These are phyloP conservation scores for Agelastica alni DNA, from an alignment of 2,888 invertebrate genomes.

Conservation along the genomic window DNA sequence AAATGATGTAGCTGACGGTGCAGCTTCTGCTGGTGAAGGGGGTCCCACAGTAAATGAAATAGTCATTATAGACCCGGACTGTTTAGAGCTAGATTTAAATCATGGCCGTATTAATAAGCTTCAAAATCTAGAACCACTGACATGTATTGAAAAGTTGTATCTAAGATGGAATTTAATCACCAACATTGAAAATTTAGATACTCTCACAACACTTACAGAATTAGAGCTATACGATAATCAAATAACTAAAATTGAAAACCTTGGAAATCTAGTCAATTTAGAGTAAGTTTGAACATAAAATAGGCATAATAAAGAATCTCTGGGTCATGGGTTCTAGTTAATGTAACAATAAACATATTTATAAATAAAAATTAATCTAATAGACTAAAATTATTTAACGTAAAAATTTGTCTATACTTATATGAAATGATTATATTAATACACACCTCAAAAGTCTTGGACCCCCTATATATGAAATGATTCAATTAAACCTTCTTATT, in stretches of 20 bases:
- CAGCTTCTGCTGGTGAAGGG: slow-evolving; percentile 13
- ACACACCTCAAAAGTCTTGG: no score
- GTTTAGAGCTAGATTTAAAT: slow-evolving; percentile 82
- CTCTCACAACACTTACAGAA: slow-evolving; percentile 77
- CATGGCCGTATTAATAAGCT: slow-evolving; percentile 85
- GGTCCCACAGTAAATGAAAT: slow-evolving; percentile 61
- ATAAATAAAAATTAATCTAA: no score
- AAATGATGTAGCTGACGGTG: slow-evolving; percentile 13
- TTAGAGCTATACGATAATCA: slow-evolving; percentile 98
- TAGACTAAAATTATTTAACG: no score
- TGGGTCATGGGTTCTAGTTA: no score
- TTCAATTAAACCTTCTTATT: no score
- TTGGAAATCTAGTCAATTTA: slow-evolving; percentile 84
- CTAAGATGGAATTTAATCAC: slow-evolving; percentile 95
- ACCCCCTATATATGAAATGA: no score
- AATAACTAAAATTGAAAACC: slow-evolving; percentile 87
- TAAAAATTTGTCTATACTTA: background rate
- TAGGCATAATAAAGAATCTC: no score
- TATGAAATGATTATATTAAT: no score
- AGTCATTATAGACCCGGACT: slow-evolving; percentile 68
- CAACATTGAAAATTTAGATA: slow-evolving; percentile 86
- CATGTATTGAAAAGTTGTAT: slow-evolving; percentile 77
- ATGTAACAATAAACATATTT: no score
- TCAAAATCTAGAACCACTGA: slow-evolving; percentile 79
- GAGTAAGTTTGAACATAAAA: no score